Percentiles rank a stretch among this genome's conserved stretches.
Conservation (phyloP, 2,113 vertebrate species). For the Erinaceus europaeus region DNA sequence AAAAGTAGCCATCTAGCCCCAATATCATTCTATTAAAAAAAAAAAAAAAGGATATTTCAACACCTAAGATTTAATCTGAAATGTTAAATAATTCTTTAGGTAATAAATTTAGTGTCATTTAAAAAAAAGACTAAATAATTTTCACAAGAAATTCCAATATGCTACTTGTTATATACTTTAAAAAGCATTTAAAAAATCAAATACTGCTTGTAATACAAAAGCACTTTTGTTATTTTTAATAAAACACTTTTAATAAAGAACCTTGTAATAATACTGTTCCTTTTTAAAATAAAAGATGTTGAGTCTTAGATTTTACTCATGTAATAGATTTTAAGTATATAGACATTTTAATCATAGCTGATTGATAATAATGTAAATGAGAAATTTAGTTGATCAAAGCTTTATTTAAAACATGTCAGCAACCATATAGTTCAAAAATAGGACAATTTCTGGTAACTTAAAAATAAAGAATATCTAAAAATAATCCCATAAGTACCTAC, state of each 20-base stretch:
- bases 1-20: neutral
- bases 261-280: neutral
- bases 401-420: constrained; percentile 79
- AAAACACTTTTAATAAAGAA: neutral
- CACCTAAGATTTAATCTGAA: neutral
- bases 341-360: neutral
- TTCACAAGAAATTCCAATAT: neutral
- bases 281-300: neutral
- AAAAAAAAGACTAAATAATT: neutral
- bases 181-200: constrained; percentile 1
- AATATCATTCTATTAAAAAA: constrained; percentile 28
- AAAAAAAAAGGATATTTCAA: constrained; percentile 28
- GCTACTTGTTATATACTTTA: neutral
- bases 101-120: constrained; percentile 11
- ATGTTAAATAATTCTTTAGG: neutral
- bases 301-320: constrained; percentile 7
- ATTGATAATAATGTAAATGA: constrained; percentile 21
- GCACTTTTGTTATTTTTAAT: constrained; percentile 6
- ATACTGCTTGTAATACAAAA: constrained; percentile 22
- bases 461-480: constrained; percentile 61
- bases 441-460: constrained; percentile 64
- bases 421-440: constrained; percentile 76
- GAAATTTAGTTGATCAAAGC: constrained; percentile 31
- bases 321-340: neutral
- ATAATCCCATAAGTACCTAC: constrained; percentile 32